phyloP scores from a whole-genome alignment of 2,113 vertebrate genomes.

The Caretta caretta region DNA sequence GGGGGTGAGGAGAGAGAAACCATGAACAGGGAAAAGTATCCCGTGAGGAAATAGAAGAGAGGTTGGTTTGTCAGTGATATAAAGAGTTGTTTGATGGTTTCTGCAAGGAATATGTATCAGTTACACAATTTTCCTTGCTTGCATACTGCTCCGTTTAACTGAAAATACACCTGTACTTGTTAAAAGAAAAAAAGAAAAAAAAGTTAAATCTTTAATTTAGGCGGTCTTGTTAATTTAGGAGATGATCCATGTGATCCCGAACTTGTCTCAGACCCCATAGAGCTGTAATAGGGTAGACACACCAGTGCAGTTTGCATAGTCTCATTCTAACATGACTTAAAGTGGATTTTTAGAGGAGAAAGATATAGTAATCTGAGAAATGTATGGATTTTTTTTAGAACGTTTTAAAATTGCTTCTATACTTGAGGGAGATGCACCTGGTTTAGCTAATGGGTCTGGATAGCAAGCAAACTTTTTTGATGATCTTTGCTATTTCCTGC shows the following conservation, averaged over 20 bases:
- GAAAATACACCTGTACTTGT: not conserved
- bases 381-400: not conserved
- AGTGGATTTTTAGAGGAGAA: accelerated
- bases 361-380: accelerated
- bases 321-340: accelerated
- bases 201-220: not conserved
- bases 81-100: not conserved
- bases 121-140: not conserved
- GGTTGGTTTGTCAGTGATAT: not conserved
- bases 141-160: not conserved
- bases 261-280: too few relatives aligned
- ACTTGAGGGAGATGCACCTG: not conserved
- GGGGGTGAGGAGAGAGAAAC: constrained; percentile 5
- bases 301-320: accelerated
- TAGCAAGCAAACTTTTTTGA: not conserved
- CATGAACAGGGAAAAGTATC: constrained; percentile 11
- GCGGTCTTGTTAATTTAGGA: not conserved
- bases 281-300: too few relatives aligned
- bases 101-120: not conserved
- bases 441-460: not conserved
- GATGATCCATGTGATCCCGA: not conserved
- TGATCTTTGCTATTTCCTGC: not conserved
- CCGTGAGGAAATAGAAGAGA: not conserved
- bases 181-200: not conserved
- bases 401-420: not conserved